Percentiles rank a stretch among this genome's conserved stretches.
Evolutionary conservation across 92 coral and sea anemone species (phyloP).

Genomic region (Isaurus tuberculatus): DNA sequence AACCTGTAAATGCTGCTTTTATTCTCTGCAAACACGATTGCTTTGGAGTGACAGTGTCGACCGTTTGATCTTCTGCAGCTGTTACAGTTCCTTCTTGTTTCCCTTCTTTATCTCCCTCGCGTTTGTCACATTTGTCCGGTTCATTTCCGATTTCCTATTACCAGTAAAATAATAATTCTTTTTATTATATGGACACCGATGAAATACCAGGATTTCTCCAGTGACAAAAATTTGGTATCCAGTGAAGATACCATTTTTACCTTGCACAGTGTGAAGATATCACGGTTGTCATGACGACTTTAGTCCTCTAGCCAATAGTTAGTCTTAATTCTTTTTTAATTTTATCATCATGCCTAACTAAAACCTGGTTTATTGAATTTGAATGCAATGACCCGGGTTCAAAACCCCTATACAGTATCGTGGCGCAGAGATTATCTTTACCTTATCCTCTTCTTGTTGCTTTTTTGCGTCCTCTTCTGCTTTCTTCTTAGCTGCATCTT

Average conservation of each 20-base stretch:
- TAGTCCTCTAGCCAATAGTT: no score
- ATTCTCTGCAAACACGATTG: constrained; percentile 24
- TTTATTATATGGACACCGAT: no score
- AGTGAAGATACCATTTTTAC: no score
- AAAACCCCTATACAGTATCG: background rate
- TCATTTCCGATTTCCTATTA: constrained; percentile 6
- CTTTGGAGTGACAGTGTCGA: background rate
- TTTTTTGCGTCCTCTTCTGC: constrained; percentile 67
- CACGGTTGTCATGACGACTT: no score
- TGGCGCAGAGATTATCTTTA: background rate
- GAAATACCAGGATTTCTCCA: no score
- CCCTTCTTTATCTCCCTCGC: constrained; percentile 2
- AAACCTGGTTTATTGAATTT: no score
- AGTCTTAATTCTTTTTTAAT: no score
- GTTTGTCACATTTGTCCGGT: background rate
- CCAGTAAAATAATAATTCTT: background rate
- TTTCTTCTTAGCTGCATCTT: constrained; percentile 79
- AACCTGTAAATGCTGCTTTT: constrained; percentile 48
- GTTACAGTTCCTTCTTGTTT: constrained; percentile 4
- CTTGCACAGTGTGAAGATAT: no score
- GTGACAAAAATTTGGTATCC: no score
- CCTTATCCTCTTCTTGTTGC: constrained; percentile 65
- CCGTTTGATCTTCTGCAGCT: constrained; percentile 18
- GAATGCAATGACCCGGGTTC: no score
- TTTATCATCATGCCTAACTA: no score